These are phyloP conservation scores for Phylloscopus whistleri DNA, from an alignment of 2,113 vertebrate genomes.

Conservation along the genomic window DNA sequence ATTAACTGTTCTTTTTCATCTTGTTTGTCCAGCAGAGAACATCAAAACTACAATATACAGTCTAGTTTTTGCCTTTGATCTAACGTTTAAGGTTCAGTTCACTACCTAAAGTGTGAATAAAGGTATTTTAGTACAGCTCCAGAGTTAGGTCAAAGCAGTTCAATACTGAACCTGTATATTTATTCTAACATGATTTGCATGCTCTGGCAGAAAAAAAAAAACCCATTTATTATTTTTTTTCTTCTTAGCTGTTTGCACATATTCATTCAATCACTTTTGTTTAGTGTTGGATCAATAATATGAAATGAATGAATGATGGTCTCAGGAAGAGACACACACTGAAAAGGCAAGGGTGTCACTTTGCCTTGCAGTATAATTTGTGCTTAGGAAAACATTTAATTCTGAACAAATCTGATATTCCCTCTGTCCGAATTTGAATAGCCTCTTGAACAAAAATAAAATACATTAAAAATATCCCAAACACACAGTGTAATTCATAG, in stretches of 20 bases:
- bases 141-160: not conserved
- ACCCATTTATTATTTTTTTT: not conserved
- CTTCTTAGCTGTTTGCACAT: not conserved
- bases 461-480: not conserved
- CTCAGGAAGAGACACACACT: not conserved
- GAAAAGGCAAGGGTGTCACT: not conserved
- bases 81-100: not conserved
- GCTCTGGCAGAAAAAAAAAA: not conserved
- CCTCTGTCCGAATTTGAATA: not conserved
- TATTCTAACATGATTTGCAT: not conserved
- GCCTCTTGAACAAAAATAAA: not conserved
- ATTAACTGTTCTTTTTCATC: not conserved
- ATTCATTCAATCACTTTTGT: not conserved
- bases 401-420: not conserved
- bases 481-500: not conserved
- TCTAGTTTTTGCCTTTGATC: slow-evolving; percentile 8
- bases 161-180: not conserved
- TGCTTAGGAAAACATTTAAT: not conserved
- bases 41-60: not conserved
- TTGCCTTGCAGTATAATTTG: not conserved
- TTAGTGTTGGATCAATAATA: not conserved
- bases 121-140: not conserved
- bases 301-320: not conserved
- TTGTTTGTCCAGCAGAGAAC: not conserved
- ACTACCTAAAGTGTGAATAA: not conserved